Percentiles rank a stretch among this genome's conserved stretches.
phyloP scores from a whole-genome alignment of 2,888 invertebrate species.

The Drosophila eohydei region DNA sequence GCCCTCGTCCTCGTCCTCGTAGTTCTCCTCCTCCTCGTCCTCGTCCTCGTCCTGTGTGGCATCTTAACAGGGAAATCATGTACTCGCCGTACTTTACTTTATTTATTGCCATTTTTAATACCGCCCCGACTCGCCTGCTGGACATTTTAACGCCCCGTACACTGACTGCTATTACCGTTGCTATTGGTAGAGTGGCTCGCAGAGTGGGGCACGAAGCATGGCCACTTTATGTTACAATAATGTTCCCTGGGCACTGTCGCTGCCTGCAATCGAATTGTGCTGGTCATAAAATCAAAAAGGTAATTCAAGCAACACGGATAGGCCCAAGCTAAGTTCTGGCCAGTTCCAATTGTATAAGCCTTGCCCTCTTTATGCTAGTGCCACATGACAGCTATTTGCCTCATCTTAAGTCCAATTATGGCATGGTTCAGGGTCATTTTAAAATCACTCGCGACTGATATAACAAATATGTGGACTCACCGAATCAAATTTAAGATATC shows the following conservation, averaged over 20 bases:
- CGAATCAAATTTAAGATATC: slow-evolving; percentile 4
- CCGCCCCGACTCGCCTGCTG: slow-evolving; percentile 65
- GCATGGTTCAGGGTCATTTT: too few species aligned
- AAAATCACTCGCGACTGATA: neutral
- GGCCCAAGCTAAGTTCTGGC: slow-evolving; percentile 4
- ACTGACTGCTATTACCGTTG: slow-evolving; percentile 15
- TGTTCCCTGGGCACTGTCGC: slow-evolving; percentile 76
- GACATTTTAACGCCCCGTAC: slow-evolving; percentile 73
- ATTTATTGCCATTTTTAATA: slow-evolving; percentile 84
- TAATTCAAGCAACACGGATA: slow-evolving; percentile 62
- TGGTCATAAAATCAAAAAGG: slow-evolving; percentile 82
- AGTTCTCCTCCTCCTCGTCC: slow-evolving; percentile 13
- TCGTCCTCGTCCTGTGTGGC: slow-evolving; percentile 54
- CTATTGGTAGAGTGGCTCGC: slow-evolving; percentile 8
- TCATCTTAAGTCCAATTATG: neutral
- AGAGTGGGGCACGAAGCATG: slow-evolving; percentile 31
- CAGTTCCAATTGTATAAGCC: slow-evolving; percentile 1
- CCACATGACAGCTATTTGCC: slow-evolving; percentile 13
- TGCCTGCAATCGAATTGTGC: slow-evolving; percentile 78
- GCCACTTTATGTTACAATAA: slow-evolving; percentile 82
- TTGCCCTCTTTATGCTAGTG: neutral
- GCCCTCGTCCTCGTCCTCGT: slow-evolving; percentile 6
- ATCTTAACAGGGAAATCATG: slow-evolving; percentile 84
- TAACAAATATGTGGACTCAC: slow-evolving; percentile 22
- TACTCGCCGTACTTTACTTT: slow-evolving; percentile 83